A percentile compares a stretch with the other conserved stretches of the same genome.
phyloP scores from a whole-genome alignment of 2,888 invertebrate genomes.

The Napeogenes inachia region DNA sequence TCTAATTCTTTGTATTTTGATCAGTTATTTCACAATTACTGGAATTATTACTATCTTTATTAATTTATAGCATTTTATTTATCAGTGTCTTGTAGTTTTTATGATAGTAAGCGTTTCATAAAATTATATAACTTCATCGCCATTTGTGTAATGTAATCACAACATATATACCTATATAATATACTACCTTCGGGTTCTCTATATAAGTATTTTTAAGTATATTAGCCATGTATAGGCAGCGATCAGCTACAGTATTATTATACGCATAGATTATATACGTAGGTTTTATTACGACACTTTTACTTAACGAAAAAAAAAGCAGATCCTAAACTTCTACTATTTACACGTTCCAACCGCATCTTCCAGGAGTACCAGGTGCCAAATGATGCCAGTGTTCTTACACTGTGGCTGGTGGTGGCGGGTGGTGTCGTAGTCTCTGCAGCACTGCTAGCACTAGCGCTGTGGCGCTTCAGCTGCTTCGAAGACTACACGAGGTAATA shows the following conservation, averaged over 20 bases:
- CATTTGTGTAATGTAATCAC: too few species aligned
- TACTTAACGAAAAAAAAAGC: too few species aligned
- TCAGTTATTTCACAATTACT: background rate
- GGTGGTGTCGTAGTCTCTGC: slow-evolving; percentile 54
- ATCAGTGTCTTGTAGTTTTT: background rate
- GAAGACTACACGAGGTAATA: slow-evolving; percentile 61
- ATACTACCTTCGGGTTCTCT: too few species aligned
- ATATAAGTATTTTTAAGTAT: too few species aligned
- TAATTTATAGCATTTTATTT: background rate
- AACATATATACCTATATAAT: too few species aligned
- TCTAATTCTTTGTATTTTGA: background rate
- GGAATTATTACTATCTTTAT: background rate
- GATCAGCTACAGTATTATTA: too few species aligned
- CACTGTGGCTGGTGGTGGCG: slow-evolving; percentile 59
- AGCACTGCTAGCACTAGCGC: slow-evolving; percentile 55
- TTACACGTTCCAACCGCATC: background rate
- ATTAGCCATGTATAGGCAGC: too few species aligned
- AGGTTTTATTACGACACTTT: too few species aligned
- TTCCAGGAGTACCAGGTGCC: slow-evolving; percentile 63
- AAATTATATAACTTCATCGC: background rate
- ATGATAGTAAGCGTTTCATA: background rate
- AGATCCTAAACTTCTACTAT: too few species aligned
- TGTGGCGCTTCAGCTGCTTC: slow-evolving; percentile 68
- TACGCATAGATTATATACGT: too few species aligned
- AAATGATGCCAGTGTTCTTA: slow-evolving; percentile 46